A percentile compares a stretch with the other conserved stretches of the same genome.
These are phyloP conservation scores for Ellobium chinense DNA, from an alignment of 2,888 invertebrate genomes.

Conservation along the genomic window DNA sequence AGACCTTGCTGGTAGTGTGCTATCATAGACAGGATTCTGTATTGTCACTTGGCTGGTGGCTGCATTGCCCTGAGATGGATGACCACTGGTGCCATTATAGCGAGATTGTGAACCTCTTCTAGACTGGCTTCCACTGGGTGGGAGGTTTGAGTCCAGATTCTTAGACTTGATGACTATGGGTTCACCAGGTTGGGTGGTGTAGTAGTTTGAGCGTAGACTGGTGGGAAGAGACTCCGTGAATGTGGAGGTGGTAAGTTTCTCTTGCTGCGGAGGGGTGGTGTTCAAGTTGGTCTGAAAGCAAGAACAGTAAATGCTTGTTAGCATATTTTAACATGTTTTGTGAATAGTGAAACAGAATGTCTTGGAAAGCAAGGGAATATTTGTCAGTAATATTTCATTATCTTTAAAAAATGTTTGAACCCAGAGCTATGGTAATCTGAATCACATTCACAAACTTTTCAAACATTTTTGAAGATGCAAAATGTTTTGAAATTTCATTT, in stretches of 20 bases:
- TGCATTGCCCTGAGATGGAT: neutral
- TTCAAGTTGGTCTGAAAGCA: constrained; percentile 24
- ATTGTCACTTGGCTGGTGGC: neutral
- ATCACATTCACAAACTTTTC: too few species aligned
- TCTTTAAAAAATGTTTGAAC: too few species aligned
- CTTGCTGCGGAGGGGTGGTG: constrained; percentile 34
- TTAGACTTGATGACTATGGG: constrained; percentile 54
- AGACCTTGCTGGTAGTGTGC: neutral
- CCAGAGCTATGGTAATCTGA: too few species aligned
- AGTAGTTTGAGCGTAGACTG: constrained; percentile 43
- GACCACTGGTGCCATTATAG: neutral
- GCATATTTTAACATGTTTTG: too few species aligned
- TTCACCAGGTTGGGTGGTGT: constrained; percentile 54
- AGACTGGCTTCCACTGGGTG: neutral
- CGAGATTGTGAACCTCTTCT: neutral
- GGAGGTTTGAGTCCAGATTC: neutral
- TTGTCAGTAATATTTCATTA: too few species aligned
- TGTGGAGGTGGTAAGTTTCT: constrained; percentile 46
- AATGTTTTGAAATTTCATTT: too few species aligned
- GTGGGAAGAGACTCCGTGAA: constrained; percentile 41
- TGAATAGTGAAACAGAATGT: too few species aligned
- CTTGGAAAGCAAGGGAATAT: too few species aligned
- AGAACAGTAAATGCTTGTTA: too few species aligned
- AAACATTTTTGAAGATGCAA: too few species aligned
- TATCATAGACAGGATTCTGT: constrained; percentile 36